Evolutionary conservation across 2,113 vertebrate genomes (phyloP).

Genomic region (Actenoides lindsayi): DNA sequence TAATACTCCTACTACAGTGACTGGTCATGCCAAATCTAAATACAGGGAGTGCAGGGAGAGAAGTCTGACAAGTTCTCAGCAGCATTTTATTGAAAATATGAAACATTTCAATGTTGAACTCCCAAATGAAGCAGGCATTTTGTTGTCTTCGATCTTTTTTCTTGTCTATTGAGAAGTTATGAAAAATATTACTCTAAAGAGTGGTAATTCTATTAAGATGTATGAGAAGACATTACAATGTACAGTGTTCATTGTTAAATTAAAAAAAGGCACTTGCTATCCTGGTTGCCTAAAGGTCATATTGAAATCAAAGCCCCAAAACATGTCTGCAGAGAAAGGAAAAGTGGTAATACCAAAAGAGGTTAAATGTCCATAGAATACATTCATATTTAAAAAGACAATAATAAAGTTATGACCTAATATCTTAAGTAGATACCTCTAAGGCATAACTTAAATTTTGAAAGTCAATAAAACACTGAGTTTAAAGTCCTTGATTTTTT

Average conservation of each 20-base stretch:
- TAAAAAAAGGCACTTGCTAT: conserved; percentile 65
- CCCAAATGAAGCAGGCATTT: neutral
- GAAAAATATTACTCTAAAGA: neutral
- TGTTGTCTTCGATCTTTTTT: neutral
- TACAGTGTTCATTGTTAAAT: conserved; percentile 3
- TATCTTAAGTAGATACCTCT: neutral
- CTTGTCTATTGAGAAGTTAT: neutral
- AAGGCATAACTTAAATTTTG: neutral
- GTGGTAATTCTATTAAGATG: neutral
- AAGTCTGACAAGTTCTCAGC: neutral
- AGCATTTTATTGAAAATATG: conserved; percentile 2
- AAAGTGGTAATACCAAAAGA: neutral
- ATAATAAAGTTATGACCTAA: neutral
- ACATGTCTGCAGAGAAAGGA: neutral
- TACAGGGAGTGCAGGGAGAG: neutral
- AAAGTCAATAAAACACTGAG: neutral
- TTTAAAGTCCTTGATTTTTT: neutral
- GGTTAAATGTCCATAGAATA: neutral
- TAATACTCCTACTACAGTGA: neutral
- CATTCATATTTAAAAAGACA: neutral
- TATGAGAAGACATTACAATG: neutral
- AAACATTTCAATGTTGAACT: neutral
- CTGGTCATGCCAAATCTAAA: neutral
- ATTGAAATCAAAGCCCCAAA: neutral
- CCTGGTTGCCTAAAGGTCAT: neutral